Evolutionary conservation across 1,140 invertebrate genomes (phyloP).

Genomic region (Drosophila bifasciata): DNA sequence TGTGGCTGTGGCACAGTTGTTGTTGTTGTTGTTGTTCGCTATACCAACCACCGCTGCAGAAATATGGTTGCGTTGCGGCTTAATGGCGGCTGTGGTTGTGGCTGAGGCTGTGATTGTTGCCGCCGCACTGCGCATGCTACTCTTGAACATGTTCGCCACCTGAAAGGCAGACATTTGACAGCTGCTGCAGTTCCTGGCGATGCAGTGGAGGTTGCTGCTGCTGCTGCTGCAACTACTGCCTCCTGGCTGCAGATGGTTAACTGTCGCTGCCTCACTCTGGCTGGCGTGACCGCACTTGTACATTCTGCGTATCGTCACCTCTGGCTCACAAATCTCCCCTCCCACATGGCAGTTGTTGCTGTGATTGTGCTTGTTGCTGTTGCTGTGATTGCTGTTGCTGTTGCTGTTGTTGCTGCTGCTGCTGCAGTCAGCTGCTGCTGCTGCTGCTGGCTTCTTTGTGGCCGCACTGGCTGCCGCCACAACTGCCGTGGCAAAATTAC

Average conservation of each 20-base stretch:
- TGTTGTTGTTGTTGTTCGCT: constrained; percentile 33
- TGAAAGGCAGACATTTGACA: constrained; percentile 80
- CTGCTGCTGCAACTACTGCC: constrained; percentile 32
- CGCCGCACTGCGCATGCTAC: constrained; percentile 19
- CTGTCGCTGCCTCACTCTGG: constrained; percentile 21
- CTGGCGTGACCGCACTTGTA: constrained; percentile 69
- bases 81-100: constrained; percentile 7
- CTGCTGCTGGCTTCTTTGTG: constrained; percentile 47
- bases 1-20: constrained; percentile 9
- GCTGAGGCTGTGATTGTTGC: constrained; percentile 10
- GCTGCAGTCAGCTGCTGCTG: constrained; percentile 32
- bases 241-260: constrained; percentile 29
- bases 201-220: constrained; percentile 48
- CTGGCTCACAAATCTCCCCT: constrained; percentile 70
- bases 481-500: constrained; percentile 83
- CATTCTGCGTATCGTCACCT: constrained; percentile 79
- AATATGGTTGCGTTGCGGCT: constrained; percentile 33
- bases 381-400: constrained; percentile 5
- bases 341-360: constrained; percentile 22
- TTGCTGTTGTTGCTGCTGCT: constrained; percentile 7
- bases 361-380: constrained; percentile 20
- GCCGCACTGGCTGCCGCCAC: constrained; percentile 70
- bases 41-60: constrained; percentile 5
- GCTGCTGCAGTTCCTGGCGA: constrained; percentile 63
- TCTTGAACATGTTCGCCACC: constrained; percentile 70